Base-by-base conservation (phyloP, 2,888 invertebrate species). In the Tenthredo amoena region DNA sequence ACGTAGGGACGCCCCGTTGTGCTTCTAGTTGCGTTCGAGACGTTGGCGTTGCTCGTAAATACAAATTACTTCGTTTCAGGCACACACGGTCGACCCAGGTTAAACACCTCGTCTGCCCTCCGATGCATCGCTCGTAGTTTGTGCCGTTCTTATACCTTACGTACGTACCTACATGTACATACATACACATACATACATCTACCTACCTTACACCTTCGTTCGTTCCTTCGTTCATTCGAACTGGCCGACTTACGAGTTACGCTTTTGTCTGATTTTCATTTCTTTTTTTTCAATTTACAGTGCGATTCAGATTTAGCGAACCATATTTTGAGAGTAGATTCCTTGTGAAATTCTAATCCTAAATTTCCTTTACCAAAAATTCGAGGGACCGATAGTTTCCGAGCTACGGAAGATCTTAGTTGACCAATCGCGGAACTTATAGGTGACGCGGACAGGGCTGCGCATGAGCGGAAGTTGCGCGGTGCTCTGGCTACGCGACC, bases 61-160 rank as follows among this genome's bases (percentile, higher is more conserved):
- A 84, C 84, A 84, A 84, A 84, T 84, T 84, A 68, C 84, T 84
- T 84, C 71, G 62, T 84, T 76, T 76, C 47, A 43, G n/a, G 43
- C 76, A 9, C 43, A 71, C 47, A 76, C 76, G 47, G 43, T 47
- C 76, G 21, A 47, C 43, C 76, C 76, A 76, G 76, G 76, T 76
- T 76, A 76, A 76, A 76, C 76, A 76, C 76, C 76, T 76, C 76
- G 76, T 76, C 76, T 76, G 76, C 76, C 76, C 76, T 76, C 76
- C 76, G 76, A 76, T 47, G 76, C 47, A 71, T 71, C 71, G 43
- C 47, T 76, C 76, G 43, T 76, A 21, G 21, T 76, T 76, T 47
- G 43, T 76, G n/a, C 47, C 43, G 26, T 47, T 47, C 43, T 76
- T 21, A 76, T 47, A 47, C n/a, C 12, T 34, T 10, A 26, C 26